phyloP scores from a whole-genome alignment of 2,888 invertebrate species.

The Cosmopolites sordidus region DNA sequence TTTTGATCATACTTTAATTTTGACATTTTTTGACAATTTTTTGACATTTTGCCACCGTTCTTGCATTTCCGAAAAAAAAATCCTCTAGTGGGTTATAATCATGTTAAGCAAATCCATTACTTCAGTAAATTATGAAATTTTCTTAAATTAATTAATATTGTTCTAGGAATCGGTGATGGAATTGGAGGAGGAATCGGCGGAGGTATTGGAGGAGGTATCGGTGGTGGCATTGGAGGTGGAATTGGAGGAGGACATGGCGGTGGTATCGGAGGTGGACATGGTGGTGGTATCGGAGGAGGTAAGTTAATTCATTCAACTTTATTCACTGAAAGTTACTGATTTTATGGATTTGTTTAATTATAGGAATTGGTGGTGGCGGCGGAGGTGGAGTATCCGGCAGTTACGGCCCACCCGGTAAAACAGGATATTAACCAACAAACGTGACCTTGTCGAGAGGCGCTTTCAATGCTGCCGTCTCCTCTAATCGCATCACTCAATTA shows the following conservation, averaged over 20 bases:
- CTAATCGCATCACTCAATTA: conserved; percentile 19
- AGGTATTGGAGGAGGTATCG: conserved; percentile 36
- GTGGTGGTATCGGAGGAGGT: conserved; percentile 33
- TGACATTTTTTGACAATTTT: too few relatives aligned
- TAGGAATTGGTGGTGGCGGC: conserved; percentile 34
- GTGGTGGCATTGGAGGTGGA: conserved; percentile 36
- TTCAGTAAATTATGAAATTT: too few relatives aligned
- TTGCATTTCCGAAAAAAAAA: too few relatives aligned
- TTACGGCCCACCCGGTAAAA: conserved; percentile 49
- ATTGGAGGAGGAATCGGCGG: conserved; percentile 44
- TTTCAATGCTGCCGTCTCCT: background rate
- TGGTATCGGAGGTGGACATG: conserved; percentile 29
- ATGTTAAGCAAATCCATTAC: background rate
- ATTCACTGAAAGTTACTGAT: too few relatives aligned
- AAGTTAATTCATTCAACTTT: too few relatives aligned
- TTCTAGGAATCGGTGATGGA: conserved; percentile 39
- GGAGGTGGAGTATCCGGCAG: conserved; percentile 44
- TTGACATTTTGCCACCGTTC: too few relatives aligned
- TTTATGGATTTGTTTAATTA: too few relatives aligned
- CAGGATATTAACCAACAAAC: conserved; percentile 43
- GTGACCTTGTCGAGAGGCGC: background rate
- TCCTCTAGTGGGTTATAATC: too few relatives aligned
- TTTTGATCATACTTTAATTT: background rate
- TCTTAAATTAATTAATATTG: too few relatives aligned
- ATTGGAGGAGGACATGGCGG: conserved; percentile 31